Evolutionary conservation across 2,888 invertebrate genomes (phyloP).

Genomic region (Caenorhabditis sp.): DNA sequence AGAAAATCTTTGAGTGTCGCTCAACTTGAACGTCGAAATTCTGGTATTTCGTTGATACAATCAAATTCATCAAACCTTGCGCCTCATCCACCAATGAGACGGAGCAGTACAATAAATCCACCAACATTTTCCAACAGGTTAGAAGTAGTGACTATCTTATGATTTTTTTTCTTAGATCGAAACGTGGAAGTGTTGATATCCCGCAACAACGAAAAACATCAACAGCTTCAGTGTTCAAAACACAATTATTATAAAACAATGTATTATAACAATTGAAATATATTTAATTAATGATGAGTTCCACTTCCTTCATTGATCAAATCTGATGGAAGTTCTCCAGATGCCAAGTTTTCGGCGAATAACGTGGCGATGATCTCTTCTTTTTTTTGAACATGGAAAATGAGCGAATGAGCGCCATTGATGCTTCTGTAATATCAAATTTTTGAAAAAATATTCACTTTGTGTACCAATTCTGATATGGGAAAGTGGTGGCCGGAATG

Average conservation of each 20-base stretch:
- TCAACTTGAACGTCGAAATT: conserved; percentile 15
- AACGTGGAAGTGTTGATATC: background rate
- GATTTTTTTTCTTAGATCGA: background rate
- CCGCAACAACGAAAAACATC: background rate
- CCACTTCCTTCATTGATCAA: background rate
- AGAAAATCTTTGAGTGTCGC: conserved; percentile 41
- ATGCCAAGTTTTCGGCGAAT: background rate
- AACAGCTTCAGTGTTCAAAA: background rate
- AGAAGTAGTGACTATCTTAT: background rate
- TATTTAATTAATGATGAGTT: background rate
- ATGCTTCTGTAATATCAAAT: conserved; percentile 1
- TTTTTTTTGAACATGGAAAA: conserved; percentile 1
- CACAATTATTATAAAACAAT: conserved; percentile 4
- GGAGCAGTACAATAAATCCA: background rate
- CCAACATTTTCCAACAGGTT: background rate
- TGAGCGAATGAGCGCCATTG: conserved; percentile 6
- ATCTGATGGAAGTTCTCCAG: background rate
- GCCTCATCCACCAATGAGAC: background rate
- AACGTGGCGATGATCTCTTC: background rate
- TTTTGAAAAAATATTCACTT: too few relatives aligned
- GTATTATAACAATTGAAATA: background rate
- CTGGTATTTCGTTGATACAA: background rate
- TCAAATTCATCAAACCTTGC: background rate
- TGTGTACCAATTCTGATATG: too few relatives aligned
- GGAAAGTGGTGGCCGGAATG: too few relatives aligned